These are phyloP conservation scores for Ellobium chinense DNA, from an alignment of 2,888 invertebrate species.

Conservation along the genomic window DNA sequence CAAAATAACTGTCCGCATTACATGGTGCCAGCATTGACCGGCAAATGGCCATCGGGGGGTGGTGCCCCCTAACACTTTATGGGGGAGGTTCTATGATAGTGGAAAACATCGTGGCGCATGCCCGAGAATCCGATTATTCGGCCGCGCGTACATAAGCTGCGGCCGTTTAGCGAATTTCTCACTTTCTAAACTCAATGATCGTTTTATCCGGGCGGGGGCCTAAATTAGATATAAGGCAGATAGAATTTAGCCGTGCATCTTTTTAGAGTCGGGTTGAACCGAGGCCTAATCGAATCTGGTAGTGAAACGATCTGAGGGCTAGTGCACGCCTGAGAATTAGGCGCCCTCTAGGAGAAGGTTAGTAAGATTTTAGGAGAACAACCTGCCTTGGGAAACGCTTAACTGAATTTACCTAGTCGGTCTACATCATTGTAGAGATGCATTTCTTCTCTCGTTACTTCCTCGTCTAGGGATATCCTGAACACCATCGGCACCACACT, in stretches of 20 bases:
- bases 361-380: conserved; percentile 36
- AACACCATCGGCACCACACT: neutral
- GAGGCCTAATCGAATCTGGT: conserved; percentile 60
- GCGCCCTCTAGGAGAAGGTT: conserved; percentile 38
- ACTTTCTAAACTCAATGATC: conserved; percentile 72
- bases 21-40: neutral
- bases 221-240: conserved; percentile 60
- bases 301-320: conserved; percentile 46
- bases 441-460: conserved; percentile 26
- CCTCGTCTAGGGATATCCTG: neutral
- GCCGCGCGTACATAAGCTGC: conserved; percentile 69
- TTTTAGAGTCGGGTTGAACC: conserved; percentile 53
- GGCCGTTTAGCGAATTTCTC: conserved; percentile 71
- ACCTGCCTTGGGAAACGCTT: conserved; percentile 44
- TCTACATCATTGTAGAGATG: conserved; percentile 38
- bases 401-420: conserved; percentile 46
- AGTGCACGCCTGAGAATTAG: conserved; percentile 52
- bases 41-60: neutral
- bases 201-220: conserved; percentile 63
- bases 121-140: conserved; percentile 69
- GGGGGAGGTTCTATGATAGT: conserved; percentile 18
- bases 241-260: conserved; percentile 56
- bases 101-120: conserved; percentile 55
- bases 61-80: neutral
- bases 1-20: conserved; percentile 12